Percentiles rank a stretch among this genome's conserved stretches.
Conservation (phyloP, 2,888 invertebrate species). For the Mystacides longicornis region DNA sequence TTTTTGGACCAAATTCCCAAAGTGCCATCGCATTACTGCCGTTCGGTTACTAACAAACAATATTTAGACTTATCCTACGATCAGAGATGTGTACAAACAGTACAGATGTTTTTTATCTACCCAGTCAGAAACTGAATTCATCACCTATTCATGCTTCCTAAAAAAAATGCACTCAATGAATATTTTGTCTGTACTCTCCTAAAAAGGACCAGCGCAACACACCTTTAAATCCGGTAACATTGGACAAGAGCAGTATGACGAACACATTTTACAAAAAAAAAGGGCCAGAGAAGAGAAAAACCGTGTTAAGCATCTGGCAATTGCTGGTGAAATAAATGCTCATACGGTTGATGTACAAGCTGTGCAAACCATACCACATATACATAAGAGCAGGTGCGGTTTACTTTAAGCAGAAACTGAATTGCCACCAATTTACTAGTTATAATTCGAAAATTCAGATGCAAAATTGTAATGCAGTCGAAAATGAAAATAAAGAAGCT, state of each 20-base stretch:
- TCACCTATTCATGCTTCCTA: slow-evolving; percentile 1
- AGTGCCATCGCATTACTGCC: too few species aligned
- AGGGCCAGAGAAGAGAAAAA: slow-evolving; percentile 3
- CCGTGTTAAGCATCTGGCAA: background rate
- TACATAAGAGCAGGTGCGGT: background rate
- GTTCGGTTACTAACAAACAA: too few species aligned
- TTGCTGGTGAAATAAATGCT: background rate
- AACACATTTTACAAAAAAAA: slow-evolving; percentile 1
- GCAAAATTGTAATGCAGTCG: too few species aligned
- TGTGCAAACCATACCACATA: too few species aligned
- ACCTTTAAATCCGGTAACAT: slow-evolving; percentile 1
- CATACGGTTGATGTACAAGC: background rate
- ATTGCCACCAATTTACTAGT: background rate
- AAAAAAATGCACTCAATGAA: slow-evolving; percentile 1
- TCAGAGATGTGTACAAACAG: background rate
- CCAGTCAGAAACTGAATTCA: background rate
- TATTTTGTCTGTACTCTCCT: background rate
- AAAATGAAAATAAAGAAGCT: too few species aligned
- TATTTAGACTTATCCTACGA: background rate
- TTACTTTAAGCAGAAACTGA: slow-evolving; percentile 1
- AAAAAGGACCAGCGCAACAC: background rate
- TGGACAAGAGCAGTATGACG: background rate
- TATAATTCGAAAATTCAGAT: too few species aligned
- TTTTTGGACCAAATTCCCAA: too few species aligned
- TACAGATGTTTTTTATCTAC: background rate